Conservation (phyloP, 2,113 vertebrate species). For the Burhinus bistriatus region DNA sequence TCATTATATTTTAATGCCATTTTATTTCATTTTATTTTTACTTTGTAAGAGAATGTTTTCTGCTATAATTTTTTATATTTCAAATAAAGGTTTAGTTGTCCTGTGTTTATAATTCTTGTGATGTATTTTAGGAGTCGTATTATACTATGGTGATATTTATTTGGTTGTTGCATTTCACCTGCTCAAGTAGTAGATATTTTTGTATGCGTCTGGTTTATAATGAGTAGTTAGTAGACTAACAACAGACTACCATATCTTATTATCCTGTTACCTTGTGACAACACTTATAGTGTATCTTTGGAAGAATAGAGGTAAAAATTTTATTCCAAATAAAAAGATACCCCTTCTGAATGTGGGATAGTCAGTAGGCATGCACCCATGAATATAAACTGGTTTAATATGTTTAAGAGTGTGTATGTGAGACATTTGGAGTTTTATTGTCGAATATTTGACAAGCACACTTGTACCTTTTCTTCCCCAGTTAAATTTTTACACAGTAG, state of each 20-base stretch:
- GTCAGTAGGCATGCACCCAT: background rate
- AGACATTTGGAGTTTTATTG: background rate
- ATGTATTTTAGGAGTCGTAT: constrained; percentile 11
- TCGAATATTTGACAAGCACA: background rate
- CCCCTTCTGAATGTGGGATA: constrained; percentile 26
- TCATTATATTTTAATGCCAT: constrained; percentile 47
- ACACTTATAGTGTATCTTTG: constrained; percentile 22
- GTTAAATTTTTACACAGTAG: background rate
- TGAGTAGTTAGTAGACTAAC: constrained; percentile 65
- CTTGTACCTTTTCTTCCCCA: background rate
- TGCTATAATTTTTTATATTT: constrained; percentile 13
- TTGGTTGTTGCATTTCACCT: constrained; percentile 60
- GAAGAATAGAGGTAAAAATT: constrained; percentile 45
- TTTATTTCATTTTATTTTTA: constrained; percentile 55
- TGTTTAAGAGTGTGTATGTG: background rate
- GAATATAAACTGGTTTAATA: background rate
- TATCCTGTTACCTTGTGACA: constrained; percentile 69
- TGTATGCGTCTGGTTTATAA: constrained; percentile 51
- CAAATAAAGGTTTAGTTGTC: constrained; percentile 27
- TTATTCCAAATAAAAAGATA: constrained; percentile 5
- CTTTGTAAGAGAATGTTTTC: constrained; percentile 44
- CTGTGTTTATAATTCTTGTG: background rate
- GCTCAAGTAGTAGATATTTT: constrained; percentile 44
- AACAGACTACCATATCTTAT: constrained; percentile 54
- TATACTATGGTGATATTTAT: constrained; percentile 20